Conservation (phyloP, 2,888 invertebrate species). For the Tetragonisca angustula region DNA sequence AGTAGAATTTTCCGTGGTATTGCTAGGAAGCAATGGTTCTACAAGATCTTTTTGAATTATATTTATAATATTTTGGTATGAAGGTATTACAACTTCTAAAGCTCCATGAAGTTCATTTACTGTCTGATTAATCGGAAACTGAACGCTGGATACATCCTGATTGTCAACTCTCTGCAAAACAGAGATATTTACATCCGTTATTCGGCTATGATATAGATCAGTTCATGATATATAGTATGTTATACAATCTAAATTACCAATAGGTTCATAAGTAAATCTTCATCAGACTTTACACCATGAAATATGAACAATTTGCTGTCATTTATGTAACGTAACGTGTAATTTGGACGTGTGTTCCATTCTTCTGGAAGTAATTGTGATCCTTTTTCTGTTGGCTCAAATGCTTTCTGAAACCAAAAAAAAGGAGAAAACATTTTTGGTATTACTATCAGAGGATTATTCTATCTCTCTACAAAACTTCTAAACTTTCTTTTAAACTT, state of each 20-base stretch:
- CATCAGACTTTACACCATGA: constrained; percentile 87
- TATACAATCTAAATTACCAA: constrained; percentile 84
- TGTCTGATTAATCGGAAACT: constrained; percentile 86
- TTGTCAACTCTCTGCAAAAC: constrained; percentile 85
- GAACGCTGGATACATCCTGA: constrained; percentile 87
- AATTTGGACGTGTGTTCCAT: constrained; percentile 90
- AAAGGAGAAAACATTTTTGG: neutral
- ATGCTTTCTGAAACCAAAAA: constrained; percentile 85
- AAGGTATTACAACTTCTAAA: constrained; percentile 88
- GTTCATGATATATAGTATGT: neutral
- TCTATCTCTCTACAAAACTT: neutral
- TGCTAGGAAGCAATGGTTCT: constrained; percentile 86
- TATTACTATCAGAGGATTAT: neutral
- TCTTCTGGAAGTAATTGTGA: constrained; percentile 90
- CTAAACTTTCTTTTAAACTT: neutral
- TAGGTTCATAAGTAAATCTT: constrained; percentile 88
- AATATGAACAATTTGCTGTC: constrained; percentile 89
- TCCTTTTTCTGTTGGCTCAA: constrained; percentile 86
- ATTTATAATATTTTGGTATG: constrained; percentile 87
- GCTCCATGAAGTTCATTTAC: constrained; percentile 86
- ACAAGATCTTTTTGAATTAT: constrained; percentile 88
- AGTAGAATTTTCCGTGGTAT: constrained; percentile 82
- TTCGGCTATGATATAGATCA: neutral
- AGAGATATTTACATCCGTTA: constrained; percentile 42
- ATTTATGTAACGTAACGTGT: constrained; percentile 90